Evolutionary conservation across 2,888 invertebrate genomes (phyloP).

Genomic region (Nomada ferruginata): DNA sequence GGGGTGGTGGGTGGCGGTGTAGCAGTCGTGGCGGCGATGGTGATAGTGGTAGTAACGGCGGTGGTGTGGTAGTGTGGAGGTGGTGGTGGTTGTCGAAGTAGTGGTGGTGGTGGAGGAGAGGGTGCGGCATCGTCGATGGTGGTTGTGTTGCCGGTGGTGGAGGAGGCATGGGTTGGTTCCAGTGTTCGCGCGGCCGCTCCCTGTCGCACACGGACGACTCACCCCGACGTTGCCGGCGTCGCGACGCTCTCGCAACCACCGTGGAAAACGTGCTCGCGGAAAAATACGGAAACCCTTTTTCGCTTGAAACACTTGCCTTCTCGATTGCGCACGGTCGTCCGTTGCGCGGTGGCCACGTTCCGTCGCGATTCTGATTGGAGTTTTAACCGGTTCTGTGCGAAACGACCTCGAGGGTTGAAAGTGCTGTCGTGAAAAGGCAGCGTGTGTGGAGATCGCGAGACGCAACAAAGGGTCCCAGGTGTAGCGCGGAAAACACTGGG

Average conservation of each 20-base stretch:
- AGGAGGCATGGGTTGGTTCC: conserved; percentile 78
- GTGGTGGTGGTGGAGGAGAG: conserved; percentile 62
- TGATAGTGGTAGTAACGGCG: conserved; percentile 53
- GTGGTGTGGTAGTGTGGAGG: conserved; percentile 4
- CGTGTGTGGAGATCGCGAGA: conserved; percentile 20
- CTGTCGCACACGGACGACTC: conserved; percentile 79
- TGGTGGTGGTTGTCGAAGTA: conserved; percentile 30
- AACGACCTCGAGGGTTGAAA: background rate
- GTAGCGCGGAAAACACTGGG: conserved; percentile 12
- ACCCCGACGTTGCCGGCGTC: conserved; percentile 69
- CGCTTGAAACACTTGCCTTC: conserved; percentile 43
- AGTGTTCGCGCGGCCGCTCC: conserved; percentile 84
- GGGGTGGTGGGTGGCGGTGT: conserved; percentile 65
- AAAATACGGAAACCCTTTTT: conserved; percentile 55
- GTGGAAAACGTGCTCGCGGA: conserved; percentile 71
- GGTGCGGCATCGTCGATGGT: conserved; percentile 66
- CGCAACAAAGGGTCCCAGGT: conserved; percentile 5
- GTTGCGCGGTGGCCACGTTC: background rate
- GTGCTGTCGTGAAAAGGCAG: background rate
- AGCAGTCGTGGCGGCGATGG: conserved; percentile 6
- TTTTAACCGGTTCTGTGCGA: background rate
- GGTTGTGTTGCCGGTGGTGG: conserved; percentile 71
- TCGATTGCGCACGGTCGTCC: conserved; percentile 30
- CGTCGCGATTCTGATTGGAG: background rate
- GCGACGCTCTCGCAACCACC: conserved; percentile 69